Conservation (phyloP, 1,140 invertebrate species). For the Drosophila navojoa region DNA sequence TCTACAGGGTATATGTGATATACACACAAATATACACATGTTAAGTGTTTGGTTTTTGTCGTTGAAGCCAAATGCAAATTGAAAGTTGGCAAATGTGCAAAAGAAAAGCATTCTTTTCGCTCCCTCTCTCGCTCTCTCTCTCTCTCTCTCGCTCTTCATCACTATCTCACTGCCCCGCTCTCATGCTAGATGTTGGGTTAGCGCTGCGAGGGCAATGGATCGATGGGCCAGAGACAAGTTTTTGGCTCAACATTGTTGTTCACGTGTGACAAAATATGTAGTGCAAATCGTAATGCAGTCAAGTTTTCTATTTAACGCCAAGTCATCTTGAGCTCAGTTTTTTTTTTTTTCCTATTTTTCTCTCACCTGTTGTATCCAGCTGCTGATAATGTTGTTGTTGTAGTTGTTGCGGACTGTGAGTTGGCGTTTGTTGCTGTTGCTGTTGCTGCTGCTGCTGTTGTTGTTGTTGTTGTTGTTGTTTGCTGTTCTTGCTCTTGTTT, state of each 20-base stretch:
- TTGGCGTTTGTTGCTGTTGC: slow-evolving; percentile 52
- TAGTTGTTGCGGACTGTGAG: slow-evolving; percentile 54
- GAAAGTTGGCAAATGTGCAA: slow-evolving; percentile 74
- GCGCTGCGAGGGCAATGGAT: slow-evolving; percentile 10
- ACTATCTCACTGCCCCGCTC: neutral
- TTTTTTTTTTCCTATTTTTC: neutral
- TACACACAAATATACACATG: slow-evolving; percentile 20
- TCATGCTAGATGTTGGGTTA: neutral
- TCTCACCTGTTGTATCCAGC: slow-evolving; percentile 48
- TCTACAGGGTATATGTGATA: slow-evolving; percentile 21
- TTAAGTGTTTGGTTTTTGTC: slow-evolving; percentile 41
- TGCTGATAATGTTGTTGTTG: slow-evolving; percentile 57
- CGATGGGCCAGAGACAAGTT: slow-evolving; percentile 29
- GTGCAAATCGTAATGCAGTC: slow-evolving; percentile 38
- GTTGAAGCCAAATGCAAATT: slow-evolving; percentile 71
- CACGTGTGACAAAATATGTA: slow-evolving; percentile 59
- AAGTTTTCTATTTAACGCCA: slow-evolving; percentile 24
- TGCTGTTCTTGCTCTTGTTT: slow-evolving; percentile 85
- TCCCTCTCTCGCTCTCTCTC: slow-evolving; percentile 8
- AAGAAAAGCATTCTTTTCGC: slow-evolving; percentile 51
- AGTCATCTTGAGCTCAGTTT: slow-evolving; percentile 23
- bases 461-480: slow-evolving; percentile 52
- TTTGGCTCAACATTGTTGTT: slow-evolving; percentile 7
- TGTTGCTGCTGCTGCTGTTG: slow-evolving; percentile 45
- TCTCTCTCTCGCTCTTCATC: neutral